Base-by-base conservation (phyloP, 2,888 invertebrate genomes). In the Caenorhabditis doughertyi region DNA sequence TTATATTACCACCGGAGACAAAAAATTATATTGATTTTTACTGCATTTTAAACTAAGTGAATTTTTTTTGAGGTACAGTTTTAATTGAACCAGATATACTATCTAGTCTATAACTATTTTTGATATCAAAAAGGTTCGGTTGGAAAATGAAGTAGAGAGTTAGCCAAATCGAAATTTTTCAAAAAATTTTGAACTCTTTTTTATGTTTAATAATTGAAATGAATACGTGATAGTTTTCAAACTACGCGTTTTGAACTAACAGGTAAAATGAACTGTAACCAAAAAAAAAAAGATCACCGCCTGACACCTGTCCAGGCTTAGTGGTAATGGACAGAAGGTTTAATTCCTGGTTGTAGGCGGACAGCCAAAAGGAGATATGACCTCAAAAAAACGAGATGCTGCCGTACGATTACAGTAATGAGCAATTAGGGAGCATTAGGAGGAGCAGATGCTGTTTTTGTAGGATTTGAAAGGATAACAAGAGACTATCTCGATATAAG, bases 271-370 rank as follows among this genome's bases (percentile, higher is more conserved):
- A 47, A 39, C 16, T 39, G 39, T 47, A 47, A 47, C 18, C n/a
- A 18, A 5, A 47, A 47, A 47, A 5, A 47, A 47, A 47, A 47
- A 1, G 18, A 18, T 7, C 44, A 47, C 39, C 39, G 49, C 39
- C 62, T 42, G 29, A 55, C 58, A 56, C 56, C 62, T 64, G 64
- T 21, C n/a, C 42, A 44, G 60, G 71, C 71, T 71, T 60, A 71
- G 64, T 53, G 44, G 47, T 56, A 65, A 56, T 70, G 25, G n/a
- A 42, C 39, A 73, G 73, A 55, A 32, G 71, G 60, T 58, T 64
- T 73, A 73, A 73, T 73, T 62, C 55, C 27, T 29, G 73, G 73
- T 64, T 56, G 27, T 64, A 13, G 9, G 32, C 55, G 27, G 32
- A 29, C 29, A 44, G 23, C 18, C 56, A 13, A 47, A 47, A 39